Evolutionary conservation across 2,888 invertebrate genomes (phyloP), one percentile per base, ranked within the genome.

Genomic region (Quadroppia sp.): DNA sequence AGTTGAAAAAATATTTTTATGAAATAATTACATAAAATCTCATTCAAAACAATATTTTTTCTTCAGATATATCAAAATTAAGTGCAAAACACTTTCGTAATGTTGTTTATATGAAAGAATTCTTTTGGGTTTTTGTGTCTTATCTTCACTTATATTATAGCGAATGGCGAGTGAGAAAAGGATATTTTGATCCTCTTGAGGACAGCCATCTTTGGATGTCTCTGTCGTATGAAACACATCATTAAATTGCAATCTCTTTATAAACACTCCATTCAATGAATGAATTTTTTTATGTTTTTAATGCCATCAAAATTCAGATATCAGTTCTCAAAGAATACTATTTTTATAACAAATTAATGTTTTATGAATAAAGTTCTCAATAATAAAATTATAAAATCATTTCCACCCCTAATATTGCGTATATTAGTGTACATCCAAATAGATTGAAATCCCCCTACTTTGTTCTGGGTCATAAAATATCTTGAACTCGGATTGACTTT

Each of bases 161-260:
- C 56, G 56, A 56, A 28, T 28, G 40, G 64, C 36, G 20, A 64
- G 20, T 40, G 36, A 64, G 64, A 64, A 64, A 64, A 64, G 64
- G 64, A 64, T 64, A 64, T 64, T 64, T 64, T 6, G 9, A 64
- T 20, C 40, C 64, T 64, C 64, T 32, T 36, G 64, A 64, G 64
- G 7, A 40, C 64, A 64, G 64, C 64, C 64, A 64, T 64, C 64
- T 64, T 64, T 64, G 64, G 64, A 15, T 64, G 64, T 36, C 13
- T 64, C 13, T 36, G 20, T 32, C n/a, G 40, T 7, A 23, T 36
- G 20, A 64, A 64, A 40, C 40, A 64, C 64, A 40, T 36, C 36
- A 64, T 20, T 64, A 20, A 64, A 40, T 64, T 64, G 64, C 64
- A 36, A 64, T 64, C 64, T 64, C 36, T 36, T 64, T 36, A 2